Percentiles rank a stretch among this genome's conserved stretches.
These are phyloP conservation scores for Theretra japonica DNA, from an alignment of 2,888 invertebrate genomes.

Conservation along the genomic window DNA sequence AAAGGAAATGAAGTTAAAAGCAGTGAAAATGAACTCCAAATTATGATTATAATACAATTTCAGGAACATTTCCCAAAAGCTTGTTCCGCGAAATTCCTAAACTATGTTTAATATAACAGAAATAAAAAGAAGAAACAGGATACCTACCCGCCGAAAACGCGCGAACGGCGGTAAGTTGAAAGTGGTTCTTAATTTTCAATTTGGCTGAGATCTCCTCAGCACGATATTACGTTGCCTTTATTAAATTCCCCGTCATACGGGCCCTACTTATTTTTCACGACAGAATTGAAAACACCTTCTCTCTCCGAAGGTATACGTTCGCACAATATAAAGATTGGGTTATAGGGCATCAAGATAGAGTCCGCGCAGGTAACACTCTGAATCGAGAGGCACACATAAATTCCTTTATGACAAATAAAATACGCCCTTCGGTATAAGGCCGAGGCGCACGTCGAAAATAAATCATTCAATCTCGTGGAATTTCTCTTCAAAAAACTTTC, in stretches of 20 bases:
- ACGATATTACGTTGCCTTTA: slow-evolving; percentile 67
- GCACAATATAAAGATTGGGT: slow-evolving; percentile 77
- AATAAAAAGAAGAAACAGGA: slow-evolving; percentile 21
- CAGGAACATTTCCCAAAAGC: not conserved
- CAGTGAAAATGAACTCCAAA: not conserved
- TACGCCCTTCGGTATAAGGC: slow-evolving; percentile 60
- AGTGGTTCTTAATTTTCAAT: slow-evolving; percentile 73
- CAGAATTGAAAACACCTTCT: slow-evolving; percentile 75
- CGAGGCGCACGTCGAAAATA: slow-evolving; percentile 60
- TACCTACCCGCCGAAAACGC: slow-evolving; percentile 39
- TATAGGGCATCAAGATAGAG: slow-evolving; percentile 66
- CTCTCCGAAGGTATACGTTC: slow-evolving; percentile 61
- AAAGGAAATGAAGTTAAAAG: not conserved
- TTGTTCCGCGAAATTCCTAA: slow-evolving; percentile 12
- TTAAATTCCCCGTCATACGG: slow-evolving; percentile 67
- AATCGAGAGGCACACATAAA: slow-evolving; percentile 67
- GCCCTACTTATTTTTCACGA: slow-evolving; percentile 68
- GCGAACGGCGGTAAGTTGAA: slow-evolving; percentile 48
- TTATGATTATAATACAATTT: slow-evolving; percentile 1
- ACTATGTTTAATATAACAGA: slow-evolving; percentile 26
- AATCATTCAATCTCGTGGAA: slow-evolving; percentile 71
- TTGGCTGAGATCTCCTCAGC: slow-evolving; percentile 60
- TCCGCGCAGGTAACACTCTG: slow-evolving; percentile 58
- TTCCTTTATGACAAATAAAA: slow-evolving; percentile 80
- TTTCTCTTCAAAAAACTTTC: slow-evolving; percentile 31